Evolutionary conservation across 2,797 vertebrate species (phyloP).

Genomic region (Galago senegalensis): DNA sequence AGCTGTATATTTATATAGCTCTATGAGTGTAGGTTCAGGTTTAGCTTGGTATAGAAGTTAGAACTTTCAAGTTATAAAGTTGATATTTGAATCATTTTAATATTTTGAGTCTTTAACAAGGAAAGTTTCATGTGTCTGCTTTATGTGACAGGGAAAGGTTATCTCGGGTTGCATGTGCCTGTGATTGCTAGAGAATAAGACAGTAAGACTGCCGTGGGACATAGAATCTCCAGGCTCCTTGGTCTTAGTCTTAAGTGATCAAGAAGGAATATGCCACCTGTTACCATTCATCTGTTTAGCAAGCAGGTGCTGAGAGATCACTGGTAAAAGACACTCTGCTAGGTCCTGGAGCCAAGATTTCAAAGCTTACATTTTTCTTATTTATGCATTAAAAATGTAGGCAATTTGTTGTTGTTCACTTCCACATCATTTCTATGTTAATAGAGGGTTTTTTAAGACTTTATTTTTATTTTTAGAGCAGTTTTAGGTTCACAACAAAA

Average conservation of each 20-base stretch:
- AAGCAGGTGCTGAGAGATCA: neutral
- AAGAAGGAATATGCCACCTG: neutral
- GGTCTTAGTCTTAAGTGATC: neutral
- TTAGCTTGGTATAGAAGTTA: conserved; percentile 17
- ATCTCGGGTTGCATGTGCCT: neutral
- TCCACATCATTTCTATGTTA: neutral
- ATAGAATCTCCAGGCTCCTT: neutral
- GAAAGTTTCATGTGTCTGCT: neutral
- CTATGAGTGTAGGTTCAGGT: neutral
- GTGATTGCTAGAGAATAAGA: conserved; percentile 3
- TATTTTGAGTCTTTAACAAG: neutral
- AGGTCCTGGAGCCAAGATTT: neutral
- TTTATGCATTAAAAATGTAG: neutral
- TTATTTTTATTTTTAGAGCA: neutral
- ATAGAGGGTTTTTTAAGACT: neutral
- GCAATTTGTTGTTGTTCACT: neutral
- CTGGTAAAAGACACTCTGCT: neutral
- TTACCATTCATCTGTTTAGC: neutral
- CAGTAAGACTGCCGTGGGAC: neutral
- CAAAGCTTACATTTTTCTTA: neutral
- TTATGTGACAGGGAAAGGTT: neutral
- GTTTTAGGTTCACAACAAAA: neutral
- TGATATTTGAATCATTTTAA: conserved; percentile 8
- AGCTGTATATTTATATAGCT: neutral
- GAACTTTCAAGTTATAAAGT: neutral